Evolutionary conservation across 2,888 invertebrate genomes (phyloP), one percentile per base, ranked within the genome.

Genomic region (Helobdella robusta): DNA sequence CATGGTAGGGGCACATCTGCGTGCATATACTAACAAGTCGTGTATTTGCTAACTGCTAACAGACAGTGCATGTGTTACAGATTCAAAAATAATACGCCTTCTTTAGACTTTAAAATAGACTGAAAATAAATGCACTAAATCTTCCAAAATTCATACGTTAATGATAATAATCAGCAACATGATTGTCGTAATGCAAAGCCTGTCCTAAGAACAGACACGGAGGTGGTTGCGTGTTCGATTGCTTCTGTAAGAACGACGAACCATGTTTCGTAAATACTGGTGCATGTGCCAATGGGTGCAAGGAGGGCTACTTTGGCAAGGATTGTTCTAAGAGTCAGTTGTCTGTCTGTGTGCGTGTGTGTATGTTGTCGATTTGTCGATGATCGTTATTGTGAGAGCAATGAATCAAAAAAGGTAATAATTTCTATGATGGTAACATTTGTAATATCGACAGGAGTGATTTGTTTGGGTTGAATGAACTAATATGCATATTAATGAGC

Each of bases 181-280:
- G 11, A 40, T 40, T 40, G 11, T 40, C n/a, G 11, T 15, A 40
- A 40, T 40, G 1, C n/a, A 56, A 4, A 62, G 62, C n/a, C 8
- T 62, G 62, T 62, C 62, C 62, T 8, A 30, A 1, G 2, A 46
- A 50, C n/a, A 62, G 25, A 44, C 50, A 50, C 32, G 62, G 62
- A 2, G 44, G 50, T 30, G 50, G 34, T 11, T 62, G 62, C 34
- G 62, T 62, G 8, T 62, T 62, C 62, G 20, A 44, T 35, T 62
- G 62, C 48, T 62, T 25, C 62, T 62, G 62, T 25, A 46, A 15
- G 23, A 25, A 50, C 46, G 44, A 62, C 50, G 6, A 50, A 20
- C 50, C 48, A 20, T 62, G 62, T 23, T 62, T 32, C 23, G 62
- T 50, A 23, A 15, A 48, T 6, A 62, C 48, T 20, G 62, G 62